These are phyloP conservation scores for Cottoperca gobio DNA, from an alignment of 2,797 vertebrate species.

Conservation along the genomic window DNA sequence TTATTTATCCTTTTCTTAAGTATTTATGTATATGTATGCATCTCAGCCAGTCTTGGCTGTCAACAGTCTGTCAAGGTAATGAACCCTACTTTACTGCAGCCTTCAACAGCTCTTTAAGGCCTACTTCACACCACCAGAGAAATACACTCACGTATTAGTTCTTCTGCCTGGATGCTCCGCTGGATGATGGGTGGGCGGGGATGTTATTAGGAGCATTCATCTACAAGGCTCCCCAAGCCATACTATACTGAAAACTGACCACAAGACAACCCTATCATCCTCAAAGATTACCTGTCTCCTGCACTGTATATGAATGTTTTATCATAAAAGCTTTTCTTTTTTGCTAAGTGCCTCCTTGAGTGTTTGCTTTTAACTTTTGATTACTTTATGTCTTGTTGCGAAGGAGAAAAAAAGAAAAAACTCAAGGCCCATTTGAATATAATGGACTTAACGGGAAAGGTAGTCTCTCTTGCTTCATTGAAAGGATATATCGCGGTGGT, in stretches of 20 bases:
- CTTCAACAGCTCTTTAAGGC: constrained; percentile 77
- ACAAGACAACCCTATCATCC: constrained; percentile 85
- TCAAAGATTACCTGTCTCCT: constrained; percentile 83
- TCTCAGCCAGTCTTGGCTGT: constrained; percentile 53
- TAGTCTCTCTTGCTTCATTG: constrained; percentile 66
- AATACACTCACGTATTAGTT: constrained; percentile 76
- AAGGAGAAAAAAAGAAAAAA: constrained; percentile 67
- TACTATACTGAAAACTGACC: constrained; percentile 86
- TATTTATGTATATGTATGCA: constrained; percentile 13
- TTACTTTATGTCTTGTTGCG: constrained; percentile 83
- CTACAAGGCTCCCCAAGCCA: constrained; percentile 78
- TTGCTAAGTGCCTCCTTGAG: constrained; percentile 85
- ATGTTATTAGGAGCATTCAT: constrained; percentile 78
- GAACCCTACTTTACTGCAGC: constrained; percentile 75
- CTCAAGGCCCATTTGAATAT: constrained; percentile 73
- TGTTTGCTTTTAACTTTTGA: constrained; percentile 86
- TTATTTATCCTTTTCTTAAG: constrained; percentile 31
- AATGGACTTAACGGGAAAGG: constrained; percentile 83
- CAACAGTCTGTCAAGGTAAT: constrained; percentile 76
- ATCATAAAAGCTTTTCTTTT: constrained; percentile 87
- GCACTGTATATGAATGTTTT: constrained; percentile 88
- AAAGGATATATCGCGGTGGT: constrained; percentile 47
- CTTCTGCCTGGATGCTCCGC: constrained; percentile 65
- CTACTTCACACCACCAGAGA: constrained; percentile 74
- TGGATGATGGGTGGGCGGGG: constrained; percentile 74